These are phyloP conservation scores for Pseudomyrmex flavicornis DNA, from an alignment of 1,140 invertebrate genomes.

Conservation along the genomic window DNA sequence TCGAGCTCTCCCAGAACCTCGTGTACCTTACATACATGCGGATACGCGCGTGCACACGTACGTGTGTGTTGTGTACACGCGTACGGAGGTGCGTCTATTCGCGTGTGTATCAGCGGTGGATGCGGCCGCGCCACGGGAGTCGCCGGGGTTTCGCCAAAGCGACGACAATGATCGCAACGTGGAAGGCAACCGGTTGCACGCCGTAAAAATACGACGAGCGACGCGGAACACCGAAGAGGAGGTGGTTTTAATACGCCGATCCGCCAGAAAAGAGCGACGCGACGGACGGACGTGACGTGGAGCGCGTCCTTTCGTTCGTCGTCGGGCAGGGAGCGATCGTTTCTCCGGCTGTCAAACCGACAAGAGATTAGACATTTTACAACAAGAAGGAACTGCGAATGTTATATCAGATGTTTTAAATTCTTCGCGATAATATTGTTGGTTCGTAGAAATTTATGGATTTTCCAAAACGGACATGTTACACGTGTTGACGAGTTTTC, in stretches of 20 bases:
- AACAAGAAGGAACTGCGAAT: too few species aligned
- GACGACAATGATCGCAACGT: conserved; percentile 83
- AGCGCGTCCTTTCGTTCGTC: conserved; percentile 68
- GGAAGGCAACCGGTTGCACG: conserved; percentile 83
- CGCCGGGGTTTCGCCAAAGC: conserved; percentile 80
- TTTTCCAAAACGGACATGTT: too few species aligned
- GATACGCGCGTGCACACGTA: not conserved
- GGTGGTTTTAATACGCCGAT: conserved; percentile 76
- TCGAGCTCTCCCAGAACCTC: not conserved
- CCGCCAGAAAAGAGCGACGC: conserved; percentile 68
- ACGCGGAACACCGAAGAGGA: conserved; percentile 75
- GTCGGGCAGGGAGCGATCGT: not conserved
- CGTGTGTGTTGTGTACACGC: not conserved
- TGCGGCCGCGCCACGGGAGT: conserved; percentile 72
- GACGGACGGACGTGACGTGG: conserved; percentile 45
- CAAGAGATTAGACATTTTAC: too few species aligned
- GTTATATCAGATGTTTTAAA: too few species aligned
- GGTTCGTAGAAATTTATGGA: too few species aligned
- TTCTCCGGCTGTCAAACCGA: too few species aligned
- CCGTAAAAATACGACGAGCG: conserved; percentile 81
- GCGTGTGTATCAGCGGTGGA: conserved; percentile 43
- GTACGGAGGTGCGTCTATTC: conserved; percentile 11
- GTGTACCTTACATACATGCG: conserved; percentile 8
- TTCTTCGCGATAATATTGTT: too few species aligned
- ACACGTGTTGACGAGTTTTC: not conserved